Base-by-base conservation (phyloP, 2,888 invertebrate species). In the Odontothrips loti region DNA sequence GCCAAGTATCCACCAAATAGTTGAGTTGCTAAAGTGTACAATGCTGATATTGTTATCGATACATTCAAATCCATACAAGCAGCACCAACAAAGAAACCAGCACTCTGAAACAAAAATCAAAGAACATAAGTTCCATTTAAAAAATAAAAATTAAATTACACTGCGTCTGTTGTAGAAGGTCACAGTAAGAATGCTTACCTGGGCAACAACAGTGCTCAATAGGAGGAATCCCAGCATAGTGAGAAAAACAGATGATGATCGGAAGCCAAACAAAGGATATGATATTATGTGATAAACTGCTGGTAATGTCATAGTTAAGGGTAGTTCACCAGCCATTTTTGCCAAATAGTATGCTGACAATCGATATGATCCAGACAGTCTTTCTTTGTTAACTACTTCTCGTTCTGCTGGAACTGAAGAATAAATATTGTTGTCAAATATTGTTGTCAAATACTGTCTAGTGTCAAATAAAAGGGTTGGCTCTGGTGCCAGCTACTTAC, bases 311-410 rank as follows among this genome's bases (percentile, higher is more conserved):
- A 94, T 90, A 79, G 93, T 92, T 84, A 94, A 87, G 12, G 94
- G 94, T 85, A 94, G 86, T 87, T 95, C 95, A 82, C 94, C 94
- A 83, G 93, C 91, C 93, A 94, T 94, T 88, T 95, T 94, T 82
- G 95, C 94, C 86, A 94, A 87, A 87, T 94, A 95, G 86, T 94
- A 95, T 63, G 95, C 93, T 12, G 94, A 94, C 80, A 95, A 88
- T 81, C 94, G 89, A 86, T 95, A 95, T 58, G 94, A 92, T 80
- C 95, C 95, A 20, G 93, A 92, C 84, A 92, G 90, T 82, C 95
- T 89, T 87, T 95, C 95, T 86, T 94, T 95, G 86, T 92, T 92
- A 83, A 95, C 92, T 68, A 95, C 94, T 88, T 93, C 93, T 84
- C 93, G 90, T 87, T 95, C 94, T 80, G 92, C 90, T 81, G 94